Evolutionary conservation across 2,888 invertebrate genomes (phyloP).

Genomic region (Dyspetes luteomarginatus): DNA sequence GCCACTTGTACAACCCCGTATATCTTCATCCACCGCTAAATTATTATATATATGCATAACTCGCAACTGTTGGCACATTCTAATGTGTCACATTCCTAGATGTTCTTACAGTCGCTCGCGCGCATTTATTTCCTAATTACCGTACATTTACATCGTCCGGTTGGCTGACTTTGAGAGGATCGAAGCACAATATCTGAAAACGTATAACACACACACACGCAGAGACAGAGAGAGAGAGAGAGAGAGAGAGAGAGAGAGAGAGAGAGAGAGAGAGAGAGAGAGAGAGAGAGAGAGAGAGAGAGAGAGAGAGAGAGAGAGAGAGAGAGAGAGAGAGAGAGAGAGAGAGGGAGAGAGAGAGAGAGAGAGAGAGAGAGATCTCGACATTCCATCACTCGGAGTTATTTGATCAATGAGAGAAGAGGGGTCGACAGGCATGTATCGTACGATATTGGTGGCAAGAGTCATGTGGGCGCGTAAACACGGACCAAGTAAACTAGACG

Average conservation of each 20-base stretch:
- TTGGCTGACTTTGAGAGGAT: constrained; percentile 45
- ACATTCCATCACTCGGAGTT: not conserved
- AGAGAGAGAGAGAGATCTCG: too few species aligned
- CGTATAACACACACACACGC: not conserved
- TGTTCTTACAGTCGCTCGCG: not conserved
- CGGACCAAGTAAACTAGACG: constrained; percentile 47
- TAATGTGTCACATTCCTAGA: not conserved
- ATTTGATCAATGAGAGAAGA: constrained; percentile 18
- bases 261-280: too few species aligned
- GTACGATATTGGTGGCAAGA: constrained; percentile 31
- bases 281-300: too few species aligned
- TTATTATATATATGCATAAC: constrained; percentile 2
- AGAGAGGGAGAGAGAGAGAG: too few species aligned
- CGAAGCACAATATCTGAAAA: constrained; percentile 42
- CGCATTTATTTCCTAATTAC: not conserved
- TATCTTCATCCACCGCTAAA: constrained; percentile 35
- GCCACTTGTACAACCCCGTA: constrained; percentile 20
- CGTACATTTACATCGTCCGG: not conserved
- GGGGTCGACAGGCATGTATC: constrained; percentile 1
- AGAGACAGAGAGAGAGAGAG: too few species aligned
- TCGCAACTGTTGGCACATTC: constrained; percentile 14
- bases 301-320: too few species aligned
- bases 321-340: too few species aligned
- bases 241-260: too few species aligned
- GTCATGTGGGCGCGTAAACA: constrained; percentile 53